phyloP scores from a whole-genome alignment of 2,113 vertebrate species.

The Eclectus roratus region DNA sequence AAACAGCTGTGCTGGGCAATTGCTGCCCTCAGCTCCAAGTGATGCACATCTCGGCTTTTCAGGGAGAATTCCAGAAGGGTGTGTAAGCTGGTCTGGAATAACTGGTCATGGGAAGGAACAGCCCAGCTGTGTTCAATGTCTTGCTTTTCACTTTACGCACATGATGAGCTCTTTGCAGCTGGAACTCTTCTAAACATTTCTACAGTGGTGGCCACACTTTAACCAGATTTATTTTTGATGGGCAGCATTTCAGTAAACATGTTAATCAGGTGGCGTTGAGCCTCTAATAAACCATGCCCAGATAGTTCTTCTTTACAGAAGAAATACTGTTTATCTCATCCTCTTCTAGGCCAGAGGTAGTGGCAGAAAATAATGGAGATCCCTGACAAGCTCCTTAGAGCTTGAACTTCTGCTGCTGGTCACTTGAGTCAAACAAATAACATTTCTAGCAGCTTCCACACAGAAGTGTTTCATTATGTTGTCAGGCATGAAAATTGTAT shows the following conservation, averaged over 20 bases:
- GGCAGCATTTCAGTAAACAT: fast-evolving
- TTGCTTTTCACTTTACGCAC: neutral
- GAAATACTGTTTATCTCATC: neutral
- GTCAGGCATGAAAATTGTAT: conserved; percentile 23
- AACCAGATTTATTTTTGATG: neutral
- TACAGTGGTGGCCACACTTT: neutral
- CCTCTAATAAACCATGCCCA: neutral
- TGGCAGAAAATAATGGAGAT: neutral
- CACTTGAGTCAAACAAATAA: neutral
- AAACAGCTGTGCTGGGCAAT: neutral
- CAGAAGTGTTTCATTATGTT: conserved; percentile 42
- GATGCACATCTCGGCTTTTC: neutral
- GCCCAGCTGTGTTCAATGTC: neutral
- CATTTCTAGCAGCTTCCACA: neutral
- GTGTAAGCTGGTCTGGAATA: neutral
- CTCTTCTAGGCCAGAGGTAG: neutral
- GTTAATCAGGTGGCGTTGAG: neutral
- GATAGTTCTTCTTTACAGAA: neutral
- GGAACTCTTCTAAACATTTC: neutral
- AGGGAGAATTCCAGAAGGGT: neutral
- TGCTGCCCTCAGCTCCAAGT: neutral
- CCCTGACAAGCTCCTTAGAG: neutral
- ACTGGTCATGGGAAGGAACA: neutral
- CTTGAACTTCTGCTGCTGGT: neutral
- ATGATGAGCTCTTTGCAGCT: fast-evolving